phyloP scores from a whole-genome alignment of 2,113 vertebrate species.

The Todiramphus saurophagus region DNA sequence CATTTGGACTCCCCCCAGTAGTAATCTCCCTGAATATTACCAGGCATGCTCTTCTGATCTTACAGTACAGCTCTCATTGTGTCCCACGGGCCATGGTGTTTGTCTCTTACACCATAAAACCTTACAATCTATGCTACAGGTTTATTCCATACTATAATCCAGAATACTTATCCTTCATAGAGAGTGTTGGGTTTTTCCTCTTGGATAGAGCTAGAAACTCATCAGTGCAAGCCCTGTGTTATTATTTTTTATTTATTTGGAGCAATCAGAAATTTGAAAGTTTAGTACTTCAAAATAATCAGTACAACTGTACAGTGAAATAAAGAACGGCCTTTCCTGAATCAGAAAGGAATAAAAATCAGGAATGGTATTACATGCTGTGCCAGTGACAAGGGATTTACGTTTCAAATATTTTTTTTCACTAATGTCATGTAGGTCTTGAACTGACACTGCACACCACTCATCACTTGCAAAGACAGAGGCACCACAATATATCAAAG shows the following conservation, averaged over 20 bases:
- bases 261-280: background rate
- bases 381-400: background rate
- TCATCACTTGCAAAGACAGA: background rate
- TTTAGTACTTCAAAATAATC: background rate
- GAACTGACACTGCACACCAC: background rate
- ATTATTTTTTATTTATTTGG: background rate
- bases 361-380: background rate
- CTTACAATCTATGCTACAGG: background rate
- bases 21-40: background rate
- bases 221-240: background rate
- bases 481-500: background rate
- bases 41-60: background rate
- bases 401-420: conserved; percentile 9
- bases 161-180: background rate
- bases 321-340: background rate
- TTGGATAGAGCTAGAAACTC: background rate
- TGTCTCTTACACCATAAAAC: background rate
- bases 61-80: background rate
- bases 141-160: background rate
- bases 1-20: background rate
- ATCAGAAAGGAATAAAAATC: background rate
- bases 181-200: background rate
- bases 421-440: background rate
- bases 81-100: background rate
- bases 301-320: background rate